Conservation (phyloP, 2,888 invertebrate genomes). For the Penaeus monodon region DNA sequence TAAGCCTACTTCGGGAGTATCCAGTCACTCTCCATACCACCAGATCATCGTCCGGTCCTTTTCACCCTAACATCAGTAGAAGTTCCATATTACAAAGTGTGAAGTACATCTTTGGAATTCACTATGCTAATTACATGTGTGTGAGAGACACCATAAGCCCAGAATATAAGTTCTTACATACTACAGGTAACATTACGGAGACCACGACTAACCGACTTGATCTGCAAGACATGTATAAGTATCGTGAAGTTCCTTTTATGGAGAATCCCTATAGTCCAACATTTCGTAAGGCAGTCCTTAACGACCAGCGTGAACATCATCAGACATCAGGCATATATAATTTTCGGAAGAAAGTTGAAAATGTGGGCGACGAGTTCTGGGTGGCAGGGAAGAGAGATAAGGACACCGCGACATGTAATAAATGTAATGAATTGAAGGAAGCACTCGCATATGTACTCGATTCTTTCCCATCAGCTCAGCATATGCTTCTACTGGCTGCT, state of each 20-base stretch:
- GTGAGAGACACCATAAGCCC: background rate
- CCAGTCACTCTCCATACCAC: slow-evolving; percentile 20
- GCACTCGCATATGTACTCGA: slow-evolving; percentile 23
- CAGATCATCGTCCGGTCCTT: background rate
- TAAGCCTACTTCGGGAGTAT: slow-evolving; percentile 23
- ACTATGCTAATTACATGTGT: slow-evolving; percentile 2
- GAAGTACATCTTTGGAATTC: background rate
- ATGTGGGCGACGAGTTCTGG: background rate
- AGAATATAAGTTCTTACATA: slow-evolving; percentile 10
- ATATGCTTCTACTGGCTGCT: slow-evolving; percentile 31
- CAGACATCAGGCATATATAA: background rate
- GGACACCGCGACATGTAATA: background rate
- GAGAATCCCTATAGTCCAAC: slow-evolving; percentile 31
- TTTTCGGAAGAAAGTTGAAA: background rate
- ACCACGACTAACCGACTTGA: background rate
- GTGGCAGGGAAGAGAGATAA: background rate
- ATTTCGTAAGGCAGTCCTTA: slow-evolving; percentile 23
- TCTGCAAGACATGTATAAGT: background rate
- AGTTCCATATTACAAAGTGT: background rate
- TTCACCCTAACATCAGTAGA: too few species aligned
- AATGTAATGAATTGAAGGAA: slow-evolving; percentile 18
- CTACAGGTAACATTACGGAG: slow-evolving; percentile 3
- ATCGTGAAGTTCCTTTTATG: slow-evolving; percentile 15
- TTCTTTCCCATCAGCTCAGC: slow-evolving; percentile 5
- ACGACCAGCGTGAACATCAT: background rate